Evolutionary conservation across 2,797 vertebrate genomes (phyloP), one percentile per base, ranked within the genome.

Genomic region (Odontamblyopus rebecca): DNA sequence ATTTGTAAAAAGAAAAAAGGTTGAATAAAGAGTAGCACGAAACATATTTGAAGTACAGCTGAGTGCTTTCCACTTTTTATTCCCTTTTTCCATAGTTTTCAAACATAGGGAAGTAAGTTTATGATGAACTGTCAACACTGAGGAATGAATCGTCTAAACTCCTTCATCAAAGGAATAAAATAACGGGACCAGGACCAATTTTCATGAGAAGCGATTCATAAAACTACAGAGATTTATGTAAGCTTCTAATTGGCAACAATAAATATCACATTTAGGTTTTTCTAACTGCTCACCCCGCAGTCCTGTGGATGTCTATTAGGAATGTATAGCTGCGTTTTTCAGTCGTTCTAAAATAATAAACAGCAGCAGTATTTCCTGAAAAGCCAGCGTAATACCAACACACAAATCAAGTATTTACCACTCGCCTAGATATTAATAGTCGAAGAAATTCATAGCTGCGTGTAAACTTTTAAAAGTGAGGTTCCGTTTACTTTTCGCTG

Each of bases 401-500:
- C 57, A 72, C 70, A 38, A 70, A 73, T 82, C 63, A 76, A 73
- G 50, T 76, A 69, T 73, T 73, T 44, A 3, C 48, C 18, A 27
- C 69, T 71, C 53, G 18, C 51, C 59, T 38, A 68, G 71, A 71
- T 68, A 30, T 71, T 75, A 59, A 68, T 41, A 81, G 76, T 74
- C n/a, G 18, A 80, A 85, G 77, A 69, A 85, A 88, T 73, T 59
- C 35, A 88, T 79, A 87, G 88, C 83, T 88, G 82, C 76, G 3
- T 64, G 79, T 84, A 77, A 85, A 89, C 79, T 61, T 78, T 59
- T 74, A 50, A 78, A 69, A 71, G 74, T 71, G 64, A 73, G 63
- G 69, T 78, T 70, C 68, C 5, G 6, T 82, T 82, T 71, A 60
- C n/a, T 77, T 81, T 82, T 78, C 70, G 51, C 76, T 81, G 56